phyloP scores from a whole-genome alignment of 92 coral and sea anemone genomes.

The Muricea muricata region DNA sequence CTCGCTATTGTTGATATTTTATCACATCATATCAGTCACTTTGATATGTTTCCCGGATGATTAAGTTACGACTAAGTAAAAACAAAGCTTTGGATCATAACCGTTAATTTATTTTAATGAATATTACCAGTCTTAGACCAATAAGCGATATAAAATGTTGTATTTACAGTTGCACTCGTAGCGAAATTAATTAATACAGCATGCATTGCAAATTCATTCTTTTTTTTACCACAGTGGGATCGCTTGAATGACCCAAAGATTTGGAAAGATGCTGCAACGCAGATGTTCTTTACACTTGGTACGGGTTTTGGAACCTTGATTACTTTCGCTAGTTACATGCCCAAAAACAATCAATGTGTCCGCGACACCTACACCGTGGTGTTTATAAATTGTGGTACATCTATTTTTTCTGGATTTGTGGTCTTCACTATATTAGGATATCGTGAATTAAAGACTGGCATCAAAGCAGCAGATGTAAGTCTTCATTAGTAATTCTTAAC shows the following conservation, averaged over 20 bases:
- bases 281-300: constrained; percentile 77
- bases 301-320: constrained; percentile 75
- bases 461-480: constrained; percentile 78
- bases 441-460: constrained; percentile 86
- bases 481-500: too few relatives aligned
- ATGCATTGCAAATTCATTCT: neutral
- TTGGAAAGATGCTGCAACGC: constrained; percentile 83
- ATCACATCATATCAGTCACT: too few relatives aligned
- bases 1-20: too few relatives aligned
- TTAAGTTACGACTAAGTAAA: too few relatives aligned
- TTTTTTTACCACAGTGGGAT: constrained; percentile 47
- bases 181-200: too few relatives aligned
- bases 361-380: constrained; percentile 70
- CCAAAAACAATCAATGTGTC: constrained; percentile 83
- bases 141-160: too few relatives aligned
- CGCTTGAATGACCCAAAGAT: constrained; percentile 74
- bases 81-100: too few relatives aligned
- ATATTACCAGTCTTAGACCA: too few relatives aligned
- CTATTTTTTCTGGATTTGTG: constrained; percentile 63
- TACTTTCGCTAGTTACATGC: constrained; percentile 74
- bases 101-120: too few relatives aligned
- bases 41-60: too few relatives aligned
- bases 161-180: too few relatives aligned
- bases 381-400: constrained; percentile 60
- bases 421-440: constrained; percentile 67